These are phyloP conservation scores for Ctenochaetus hawaiiensis DNA, from an alignment of 2,797 vertebrate species.

Conservation along the genomic window DNA sequence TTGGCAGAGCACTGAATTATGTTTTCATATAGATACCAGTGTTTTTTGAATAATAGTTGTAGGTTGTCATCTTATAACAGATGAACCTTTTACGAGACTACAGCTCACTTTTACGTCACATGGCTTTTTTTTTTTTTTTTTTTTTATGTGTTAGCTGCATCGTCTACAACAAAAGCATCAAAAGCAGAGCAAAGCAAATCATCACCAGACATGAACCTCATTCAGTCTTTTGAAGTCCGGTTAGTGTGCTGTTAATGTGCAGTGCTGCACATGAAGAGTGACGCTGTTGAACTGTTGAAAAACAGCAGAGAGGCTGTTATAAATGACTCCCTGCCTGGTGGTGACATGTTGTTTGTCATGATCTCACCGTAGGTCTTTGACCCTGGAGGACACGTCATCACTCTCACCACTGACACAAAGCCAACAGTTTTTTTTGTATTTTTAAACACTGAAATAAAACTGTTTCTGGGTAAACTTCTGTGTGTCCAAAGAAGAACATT, in stretches of 20 bases:
- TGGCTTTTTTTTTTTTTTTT: neutral
- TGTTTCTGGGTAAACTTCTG: conserved; percentile 12
- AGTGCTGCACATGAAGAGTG: conserved; percentile 13
- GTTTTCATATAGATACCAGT: no score
- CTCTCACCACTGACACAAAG: conserved; percentile 35
- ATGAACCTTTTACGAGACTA: conserved; percentile 8
- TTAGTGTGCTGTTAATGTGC: neutral
- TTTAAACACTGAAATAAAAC: neutral
- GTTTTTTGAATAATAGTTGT: no score
- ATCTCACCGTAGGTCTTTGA: conserved; percentile 36
- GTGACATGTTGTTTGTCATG: conserved; percentile 63
- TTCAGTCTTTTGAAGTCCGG: conserved; percentile 29
- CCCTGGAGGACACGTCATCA: conserved; percentile 37
- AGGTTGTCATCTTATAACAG: conserved; percentile 16
- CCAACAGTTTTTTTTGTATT: neutral
- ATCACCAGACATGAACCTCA: conserved; percentile 23
- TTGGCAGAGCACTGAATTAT: no score
- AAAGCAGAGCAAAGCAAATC: conserved; percentile 7
- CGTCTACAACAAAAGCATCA: neutral
- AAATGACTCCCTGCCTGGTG: conserved; percentile 45
- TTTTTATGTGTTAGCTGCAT: conserved; percentile 3
- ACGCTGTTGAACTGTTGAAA: conserved; percentile 8
- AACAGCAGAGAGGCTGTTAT: conserved; percentile 21
- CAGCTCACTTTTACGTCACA: conserved; percentile 1
- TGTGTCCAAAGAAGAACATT: neutral